These are phyloP conservation scores for Poliocrania exsul DNA, from an alignment of 2,797 vertebrate genomes.

Conservation along the genomic window DNA sequence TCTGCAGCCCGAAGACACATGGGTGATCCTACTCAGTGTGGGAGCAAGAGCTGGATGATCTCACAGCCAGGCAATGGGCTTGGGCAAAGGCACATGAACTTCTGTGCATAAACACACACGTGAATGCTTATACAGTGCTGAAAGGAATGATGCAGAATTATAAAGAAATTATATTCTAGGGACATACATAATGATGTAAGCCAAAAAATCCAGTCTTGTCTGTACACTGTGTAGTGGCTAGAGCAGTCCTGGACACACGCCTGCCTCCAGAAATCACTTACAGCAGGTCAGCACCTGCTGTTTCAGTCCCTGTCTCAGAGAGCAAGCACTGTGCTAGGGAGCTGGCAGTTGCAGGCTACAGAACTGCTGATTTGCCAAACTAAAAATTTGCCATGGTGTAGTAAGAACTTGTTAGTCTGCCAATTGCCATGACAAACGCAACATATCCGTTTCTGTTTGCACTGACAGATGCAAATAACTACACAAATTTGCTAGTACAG, in stretches of 20 bases:
- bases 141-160: neutral
- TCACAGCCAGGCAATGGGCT: neutral
- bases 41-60: neutral
- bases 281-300: neutral
- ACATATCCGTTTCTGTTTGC: neutral
- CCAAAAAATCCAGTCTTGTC: neutral
- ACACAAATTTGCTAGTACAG: neutral
- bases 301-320: neutral
- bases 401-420: neutral
- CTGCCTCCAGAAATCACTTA: neutral
- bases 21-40: neutral
- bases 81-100: neutral
- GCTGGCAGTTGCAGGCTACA: neutral
- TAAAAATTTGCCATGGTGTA: neutral
- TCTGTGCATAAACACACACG: neutral
- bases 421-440: neutral
- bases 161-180: neutral
- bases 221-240: neutral
- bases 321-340: neutral
- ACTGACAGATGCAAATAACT: constrained; percentile 14
- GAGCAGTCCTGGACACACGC: neutral
- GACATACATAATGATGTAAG: neutral
- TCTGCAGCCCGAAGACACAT: neutral
- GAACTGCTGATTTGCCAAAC: neutral
- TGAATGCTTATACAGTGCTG: neutral